Conservation (phyloP, 2,888 invertebrate species). For the Nephrotoma appendiculata region DNA sequence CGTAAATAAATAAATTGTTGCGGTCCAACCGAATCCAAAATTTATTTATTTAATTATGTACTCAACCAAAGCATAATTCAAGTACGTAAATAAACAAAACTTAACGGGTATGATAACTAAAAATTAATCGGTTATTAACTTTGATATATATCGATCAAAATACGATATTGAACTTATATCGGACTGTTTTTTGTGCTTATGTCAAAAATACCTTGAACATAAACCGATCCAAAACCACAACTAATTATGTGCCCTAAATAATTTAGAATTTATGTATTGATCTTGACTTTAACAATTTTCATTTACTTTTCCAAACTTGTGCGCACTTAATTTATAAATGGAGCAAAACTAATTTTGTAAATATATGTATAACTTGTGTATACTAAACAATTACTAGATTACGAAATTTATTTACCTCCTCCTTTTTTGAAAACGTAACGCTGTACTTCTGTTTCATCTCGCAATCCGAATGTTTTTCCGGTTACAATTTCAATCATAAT, state of each 20-base stretch:
- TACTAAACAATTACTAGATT: not conserved
- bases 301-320: not conserved
- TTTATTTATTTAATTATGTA: not conserved
- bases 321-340: not conserved
- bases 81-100: not conserved
- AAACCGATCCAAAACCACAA: not conserved
- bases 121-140: not conserved
- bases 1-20: not conserved
- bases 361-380: not conserved
- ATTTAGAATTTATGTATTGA: not conserved
- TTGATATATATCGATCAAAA: not conserved
- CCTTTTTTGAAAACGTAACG: not conserved
- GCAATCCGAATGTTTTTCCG: not conserved
- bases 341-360: not conserved
- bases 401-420: not conserved
- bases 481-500: not conserved
- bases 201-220: not conserved
- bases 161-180: not conserved
- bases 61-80: not conserved
- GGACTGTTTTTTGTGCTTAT: not conserved
- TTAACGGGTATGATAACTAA: not conserved
- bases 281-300: not conserved
- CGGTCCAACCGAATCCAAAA: not conserved
- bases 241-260: not conserved
- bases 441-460: not conserved